Evolutionary conservation across 2,113 vertebrate genomes (phyloP).

Genomic region (Recurvirostra avosetta): DNA sequence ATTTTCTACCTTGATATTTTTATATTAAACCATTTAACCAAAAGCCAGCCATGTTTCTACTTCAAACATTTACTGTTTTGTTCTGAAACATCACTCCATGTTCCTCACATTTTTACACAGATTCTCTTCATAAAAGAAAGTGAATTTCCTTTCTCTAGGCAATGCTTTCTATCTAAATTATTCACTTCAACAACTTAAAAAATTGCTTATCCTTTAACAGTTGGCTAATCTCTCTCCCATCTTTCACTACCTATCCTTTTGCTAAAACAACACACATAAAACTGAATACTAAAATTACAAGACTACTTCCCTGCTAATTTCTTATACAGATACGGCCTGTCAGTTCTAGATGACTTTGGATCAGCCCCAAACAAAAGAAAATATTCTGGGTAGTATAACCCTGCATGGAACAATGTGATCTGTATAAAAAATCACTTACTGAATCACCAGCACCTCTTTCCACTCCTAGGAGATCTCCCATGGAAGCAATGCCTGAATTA

Average conservation of each 20-base stretch:
- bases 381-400: conserved; percentile 34
- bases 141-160: not conserved
- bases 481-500: conserved; percentile 43
- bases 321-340: conserved; percentile 29
- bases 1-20: not conserved
- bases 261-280: conserved; percentile 59
- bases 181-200: not conserved
- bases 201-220: conserved; percentile 15
- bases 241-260: conserved; percentile 46
- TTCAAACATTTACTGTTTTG: not conserved
- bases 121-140: not conserved
- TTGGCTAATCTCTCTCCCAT: conserved; percentile 31
- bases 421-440: conserved; percentile 54
- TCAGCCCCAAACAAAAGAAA: conserved; percentile 37
- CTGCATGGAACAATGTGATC: conserved; percentile 39
- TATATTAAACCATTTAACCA: not conserved
- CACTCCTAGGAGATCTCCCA: conserved; percentile 32
- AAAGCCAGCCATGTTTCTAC: not conserved
- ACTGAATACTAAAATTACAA: conserved; percentile 25
- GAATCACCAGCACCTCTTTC: conserved; percentile 44
- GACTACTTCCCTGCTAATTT: conserved; percentile 46
- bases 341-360: conserved; percentile 51
- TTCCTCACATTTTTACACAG: not conserved
- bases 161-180: not conserved
- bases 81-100: not conserved